Evolutionary conservation across 2,113 vertebrate genomes (phyloP).

Genomic region (Dromas ardeola): DNA sequence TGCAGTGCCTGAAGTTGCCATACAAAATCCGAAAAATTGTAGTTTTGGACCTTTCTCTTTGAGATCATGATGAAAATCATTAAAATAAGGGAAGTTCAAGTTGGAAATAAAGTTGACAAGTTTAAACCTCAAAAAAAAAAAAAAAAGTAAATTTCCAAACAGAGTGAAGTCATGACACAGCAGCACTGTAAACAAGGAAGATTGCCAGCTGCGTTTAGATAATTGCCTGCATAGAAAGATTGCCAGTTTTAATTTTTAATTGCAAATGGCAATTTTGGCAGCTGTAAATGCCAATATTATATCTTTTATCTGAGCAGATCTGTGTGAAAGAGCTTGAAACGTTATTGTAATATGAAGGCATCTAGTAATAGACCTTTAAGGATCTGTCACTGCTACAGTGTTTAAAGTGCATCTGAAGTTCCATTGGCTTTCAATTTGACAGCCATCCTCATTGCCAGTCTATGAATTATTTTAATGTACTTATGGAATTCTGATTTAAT

Average conservation of each 20-base stretch:
- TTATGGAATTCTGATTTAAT: neutral
- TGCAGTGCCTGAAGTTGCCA: neutral
- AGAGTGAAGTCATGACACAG: conserved; percentile 66
- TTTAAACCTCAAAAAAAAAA: conserved; percentile 26
- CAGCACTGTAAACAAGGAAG: conserved; percentile 73
- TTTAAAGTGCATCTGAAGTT: neutral
- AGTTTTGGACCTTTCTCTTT: neutral
- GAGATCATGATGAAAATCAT: neutral
- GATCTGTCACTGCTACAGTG: neutral
- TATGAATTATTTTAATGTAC: neutral
- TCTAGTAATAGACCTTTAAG: neutral
- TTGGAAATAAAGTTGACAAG: conserved; percentile 20
- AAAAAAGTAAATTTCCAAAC: conserved; percentile 58
- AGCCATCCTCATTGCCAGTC: neutral
- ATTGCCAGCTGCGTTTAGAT: conserved; percentile 76
- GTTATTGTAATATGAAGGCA: neutral
- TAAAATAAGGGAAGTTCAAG: neutral
- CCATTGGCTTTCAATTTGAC: neutral
- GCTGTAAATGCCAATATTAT: conserved; percentile 61
- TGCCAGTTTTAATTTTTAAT: conserved; percentile 81
- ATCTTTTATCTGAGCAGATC: conserved; percentile 51
- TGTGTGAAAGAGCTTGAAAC: conserved; percentile 55
- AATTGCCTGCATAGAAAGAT: conserved; percentile 70
- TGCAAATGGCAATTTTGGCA: conserved; percentile 82
- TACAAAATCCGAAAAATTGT: neutral